Evolutionary conservation across 2,888 invertebrate species (phyloP).

Genomic region (Nomada ferruginata): DNA sequence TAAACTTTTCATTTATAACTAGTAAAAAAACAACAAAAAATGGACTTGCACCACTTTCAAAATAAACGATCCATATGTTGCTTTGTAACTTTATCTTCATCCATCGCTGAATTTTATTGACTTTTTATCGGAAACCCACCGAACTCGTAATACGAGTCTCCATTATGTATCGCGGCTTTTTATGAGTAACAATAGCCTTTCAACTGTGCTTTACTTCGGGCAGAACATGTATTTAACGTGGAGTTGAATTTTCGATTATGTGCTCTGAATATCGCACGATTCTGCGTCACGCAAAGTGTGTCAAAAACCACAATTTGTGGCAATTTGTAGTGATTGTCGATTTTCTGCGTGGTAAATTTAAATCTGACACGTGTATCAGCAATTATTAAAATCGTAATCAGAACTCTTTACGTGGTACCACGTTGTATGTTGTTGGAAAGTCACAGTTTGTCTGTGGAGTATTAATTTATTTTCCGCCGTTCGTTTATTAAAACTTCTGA

Average conservation of each 20-base stretch:
- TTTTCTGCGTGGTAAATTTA: not conserved
- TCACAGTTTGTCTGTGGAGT: slow-evolving; percentile 7
- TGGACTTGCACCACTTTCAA: no score
- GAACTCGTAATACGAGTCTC: slow-evolving; percentile 16
- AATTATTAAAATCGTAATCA: slow-evolving; percentile 18
- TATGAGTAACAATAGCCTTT: slow-evolving; percentile 20
- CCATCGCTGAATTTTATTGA: slow-evolving; percentile 54
- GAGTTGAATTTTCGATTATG: slow-evolving; percentile 21
- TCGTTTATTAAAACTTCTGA: slow-evolving; percentile 11
- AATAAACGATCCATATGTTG: slow-evolving; percentile 8
- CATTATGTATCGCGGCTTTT: slow-evolving; percentile 49
- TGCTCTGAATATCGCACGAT: not conserved
- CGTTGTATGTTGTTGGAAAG: not conserved
- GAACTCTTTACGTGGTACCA: not conserved
- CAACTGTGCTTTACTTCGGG: slow-evolving; percentile 4
- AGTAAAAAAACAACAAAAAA: no score
- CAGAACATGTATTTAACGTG: not conserved
- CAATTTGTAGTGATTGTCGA: not conserved
- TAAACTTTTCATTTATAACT: no score
- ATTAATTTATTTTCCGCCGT: not conserved
- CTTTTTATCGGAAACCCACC: slow-evolving; percentile 36
- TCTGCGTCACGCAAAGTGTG: not conserved
- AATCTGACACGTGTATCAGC: not conserved
- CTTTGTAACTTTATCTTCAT: slow-evolving; percentile 37
- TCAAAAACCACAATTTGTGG: slow-evolving; percentile 1